phyloP scores from a whole-genome alignment of 2,113 vertebrate species.

The Nibea coibor region DNA sequence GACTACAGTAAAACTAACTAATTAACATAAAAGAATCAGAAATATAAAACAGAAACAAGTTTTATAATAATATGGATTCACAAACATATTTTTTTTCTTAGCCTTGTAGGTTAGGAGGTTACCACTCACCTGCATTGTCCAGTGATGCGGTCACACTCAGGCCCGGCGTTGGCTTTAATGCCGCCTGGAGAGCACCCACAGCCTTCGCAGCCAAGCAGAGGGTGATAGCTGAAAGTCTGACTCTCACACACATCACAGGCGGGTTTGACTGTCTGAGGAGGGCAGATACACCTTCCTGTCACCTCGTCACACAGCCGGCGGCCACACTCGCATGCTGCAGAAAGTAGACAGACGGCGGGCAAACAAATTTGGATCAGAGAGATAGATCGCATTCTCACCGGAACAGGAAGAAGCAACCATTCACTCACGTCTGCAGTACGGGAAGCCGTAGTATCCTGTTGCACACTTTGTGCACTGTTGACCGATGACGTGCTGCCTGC shows the following conservation, averaged over 20 bases:
- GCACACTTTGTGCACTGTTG: slow-evolving; percentile 89
- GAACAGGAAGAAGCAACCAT: not conserved
- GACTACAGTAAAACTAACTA: not conserved
- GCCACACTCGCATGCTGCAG: slow-evolving; percentile 89
- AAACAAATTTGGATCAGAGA: not conserved
- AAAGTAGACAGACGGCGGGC: not conserved
- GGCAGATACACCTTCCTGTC: slow-evolving; percentile 92
- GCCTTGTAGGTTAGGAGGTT: not conserved
- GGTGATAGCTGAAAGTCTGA: slow-evolving; percentile 90
- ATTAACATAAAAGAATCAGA: not conserved
- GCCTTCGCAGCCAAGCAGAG: slow-evolving; percentile 88
- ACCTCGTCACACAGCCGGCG: slow-evolving; percentile 88
- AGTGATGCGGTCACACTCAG: slow-evolving; percentile 83
- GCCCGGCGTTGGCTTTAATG: slow-evolving; percentile 46
- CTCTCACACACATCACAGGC: slow-evolving; percentile 87
- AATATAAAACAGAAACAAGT: not conserved
- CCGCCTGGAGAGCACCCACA: slow-evolving; percentile 91
- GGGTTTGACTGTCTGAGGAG: slow-evolving; percentile 88
- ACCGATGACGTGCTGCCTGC: slow-evolving; percentile 87
- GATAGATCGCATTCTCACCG: not conserved
- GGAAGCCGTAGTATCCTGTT: slow-evolving; percentile 92
- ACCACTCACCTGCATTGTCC: slow-evolving; percentile 93
- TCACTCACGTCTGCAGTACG: slow-evolving; percentile 90
- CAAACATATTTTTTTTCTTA: not conserved
- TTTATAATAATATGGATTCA: not conserved